Percentiles rank a stretch among this genome's conserved stretches.
Conservation (phyloP, 1,140 invertebrate genomes). For the Sminthurides bifidus region DNA sequence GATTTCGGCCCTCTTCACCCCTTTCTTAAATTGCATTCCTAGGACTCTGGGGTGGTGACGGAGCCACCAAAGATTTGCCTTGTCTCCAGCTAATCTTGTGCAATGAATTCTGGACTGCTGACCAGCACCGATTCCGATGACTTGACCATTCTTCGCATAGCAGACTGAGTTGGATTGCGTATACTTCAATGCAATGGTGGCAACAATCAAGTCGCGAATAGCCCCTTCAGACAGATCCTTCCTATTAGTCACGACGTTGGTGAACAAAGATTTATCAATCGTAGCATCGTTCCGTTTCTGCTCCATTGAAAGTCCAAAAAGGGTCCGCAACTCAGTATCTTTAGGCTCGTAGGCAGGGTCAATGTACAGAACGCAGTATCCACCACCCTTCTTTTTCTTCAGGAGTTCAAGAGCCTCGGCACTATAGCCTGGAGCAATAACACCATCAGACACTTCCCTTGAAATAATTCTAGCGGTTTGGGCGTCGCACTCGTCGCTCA, state of each 20-base stretch:
- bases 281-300: constrained; percentile 82
- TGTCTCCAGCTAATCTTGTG: constrained; percentile 89
- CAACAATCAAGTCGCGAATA: constrained; percentile 82
- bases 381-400: constrained; percentile 89
- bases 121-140: constrained; percentile 93
- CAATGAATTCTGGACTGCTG: constrained; percentile 97
- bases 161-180: constrained; percentile 97
- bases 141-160: constrained; percentile 80
- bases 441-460: constrained; percentile 79
- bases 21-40: constrained; percentile 74
- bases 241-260: constrained; percentile 67
- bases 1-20: constrained; percentile 80
- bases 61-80: constrained; percentile 84
- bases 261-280: constrained; percentile 66
- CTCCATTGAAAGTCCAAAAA: constrained; percentile 85
- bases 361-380: constrained; percentile 86
- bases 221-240: constrained; percentile 56
- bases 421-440: constrained; percentile 85
- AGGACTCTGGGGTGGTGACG: constrained; percentile 81
- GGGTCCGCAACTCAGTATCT: constrained; percentile 65
- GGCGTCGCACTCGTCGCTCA: constrained; percentile 84
- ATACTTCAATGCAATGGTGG: constrained; percentile 92
- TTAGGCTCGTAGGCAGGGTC: constrained; percentile 73
- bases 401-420: constrained; percentile 73
- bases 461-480: constrained; percentile 64